Percentiles rank a stretch among this genome's conserved stretches.
Conservation (phyloP, 1,140 invertebrate genomes). For the Dreissena polymorpha region DNA sequence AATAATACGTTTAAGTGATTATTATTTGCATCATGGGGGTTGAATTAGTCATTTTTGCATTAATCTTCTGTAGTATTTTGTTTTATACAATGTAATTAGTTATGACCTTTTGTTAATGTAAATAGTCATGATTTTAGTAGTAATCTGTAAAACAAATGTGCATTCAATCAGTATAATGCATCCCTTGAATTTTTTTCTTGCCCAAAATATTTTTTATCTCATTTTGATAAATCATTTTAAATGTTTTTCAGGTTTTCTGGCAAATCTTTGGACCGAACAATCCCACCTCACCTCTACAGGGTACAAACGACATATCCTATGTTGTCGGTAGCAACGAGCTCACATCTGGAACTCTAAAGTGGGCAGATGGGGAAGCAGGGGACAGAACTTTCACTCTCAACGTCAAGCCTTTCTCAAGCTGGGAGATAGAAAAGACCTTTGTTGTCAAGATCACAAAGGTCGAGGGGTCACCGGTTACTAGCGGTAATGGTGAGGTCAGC, state of each 20-base stretch:
- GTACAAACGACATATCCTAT: constrained; percentile 71
- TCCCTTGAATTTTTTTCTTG: no score
- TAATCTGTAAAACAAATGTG: no score
- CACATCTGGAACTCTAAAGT: constrained; percentile 66
- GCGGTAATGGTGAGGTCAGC: constrained; percentile 72
- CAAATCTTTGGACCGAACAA: constrained; percentile 77
- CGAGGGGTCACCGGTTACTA: constrained; percentile 51
- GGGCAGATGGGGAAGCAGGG: constrained; percentile 69
- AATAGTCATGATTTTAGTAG: no score
- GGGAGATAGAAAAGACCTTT: constrained; percentile 76
- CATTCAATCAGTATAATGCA: no score
- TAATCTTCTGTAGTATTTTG: no score
- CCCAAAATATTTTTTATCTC: no score
- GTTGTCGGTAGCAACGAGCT: constrained; percentile 59
- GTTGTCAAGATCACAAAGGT: constrained; percentile 70
- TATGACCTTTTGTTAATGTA: no score
- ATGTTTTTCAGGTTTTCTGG: constrained; percentile 66
- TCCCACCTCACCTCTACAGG: constrained; percentile 61
- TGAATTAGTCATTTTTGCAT: no score
- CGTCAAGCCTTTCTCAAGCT: constrained; percentile 72
- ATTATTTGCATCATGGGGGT: no score
- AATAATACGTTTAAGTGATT: no score
- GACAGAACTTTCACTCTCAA: constrained; percentile 66
- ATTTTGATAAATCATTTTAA: no score
- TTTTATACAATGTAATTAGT: background rate